Evolutionary conservation across 2,888 invertebrate genomes (phyloP).

Genomic region (Smittia sp.): DNA sequence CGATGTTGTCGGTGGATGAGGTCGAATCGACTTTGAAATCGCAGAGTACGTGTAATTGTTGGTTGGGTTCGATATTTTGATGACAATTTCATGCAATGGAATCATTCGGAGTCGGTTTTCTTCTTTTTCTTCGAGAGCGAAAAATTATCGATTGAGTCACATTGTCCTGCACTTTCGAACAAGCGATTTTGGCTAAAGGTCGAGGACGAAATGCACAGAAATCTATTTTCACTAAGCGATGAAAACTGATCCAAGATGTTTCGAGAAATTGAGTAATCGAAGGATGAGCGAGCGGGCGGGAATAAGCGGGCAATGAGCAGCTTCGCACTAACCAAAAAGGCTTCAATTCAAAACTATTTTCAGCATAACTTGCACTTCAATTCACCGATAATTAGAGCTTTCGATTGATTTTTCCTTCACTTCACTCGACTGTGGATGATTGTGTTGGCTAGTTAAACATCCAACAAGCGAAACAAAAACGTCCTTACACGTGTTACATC

Average conservation of each 20-base stretch:
- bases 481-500: constrained; percentile 35
- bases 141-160: neutral
- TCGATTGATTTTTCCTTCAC: constrained; percentile 12
- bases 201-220: neutral
- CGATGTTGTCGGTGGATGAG: neutral
- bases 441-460: constrained; percentile 7
- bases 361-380: neutral
- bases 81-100: constrained; percentile 40
- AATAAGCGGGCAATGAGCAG: neutral
- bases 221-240: neutral
- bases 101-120: constrained; percentile 28
- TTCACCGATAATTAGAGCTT: neutral
- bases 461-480: constrained; percentile 18
- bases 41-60: constrained; percentile 31
- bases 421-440: neutral
- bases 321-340: neutral
- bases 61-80: constrained; percentile 29
- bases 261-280: neutral
- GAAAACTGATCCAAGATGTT: neutral
- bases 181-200: neutral
- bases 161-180: constrained; percentile 13
- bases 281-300: neutral
- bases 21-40: constrained; percentile 17
- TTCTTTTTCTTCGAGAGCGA: neutral
- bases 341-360: neutral